phyloP scores from a whole-genome alignment of 2,113 vertebrate genomes.

The Forbesichthys papilliferus region DNA sequence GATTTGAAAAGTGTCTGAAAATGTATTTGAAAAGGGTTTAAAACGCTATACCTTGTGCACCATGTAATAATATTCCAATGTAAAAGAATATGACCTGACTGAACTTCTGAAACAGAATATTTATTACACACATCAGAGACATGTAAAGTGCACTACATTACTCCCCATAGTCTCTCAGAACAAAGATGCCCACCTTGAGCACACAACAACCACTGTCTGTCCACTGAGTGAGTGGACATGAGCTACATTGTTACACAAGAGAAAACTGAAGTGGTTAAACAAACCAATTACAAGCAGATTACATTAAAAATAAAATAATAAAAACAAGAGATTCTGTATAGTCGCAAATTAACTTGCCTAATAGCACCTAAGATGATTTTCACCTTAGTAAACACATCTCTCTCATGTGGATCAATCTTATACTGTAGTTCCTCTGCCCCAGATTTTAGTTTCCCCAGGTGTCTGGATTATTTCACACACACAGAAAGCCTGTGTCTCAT shows the following conservation, averaged over 20 bases:
- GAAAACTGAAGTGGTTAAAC: conserved; percentile 12
- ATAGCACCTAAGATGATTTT: not conserved
- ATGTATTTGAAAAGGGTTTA: not conserved
- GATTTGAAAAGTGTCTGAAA: not conserved
- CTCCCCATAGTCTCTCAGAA: not conserved
- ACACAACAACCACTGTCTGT: conserved; percentile 35
- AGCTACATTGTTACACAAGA: conserved; percentile 16
- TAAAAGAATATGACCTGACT: not conserved
- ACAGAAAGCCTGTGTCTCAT: not conserved
- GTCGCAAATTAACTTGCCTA: not conserved
- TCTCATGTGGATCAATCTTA: not conserved
- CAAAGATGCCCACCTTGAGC: conserved; percentile 10
- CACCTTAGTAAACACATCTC: not conserved
- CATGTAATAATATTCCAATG: not conserved
- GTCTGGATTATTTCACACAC: conserved; percentile 1
- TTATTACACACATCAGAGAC: conserved; percentile 58
- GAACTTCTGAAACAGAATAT: conserved; percentile 39
- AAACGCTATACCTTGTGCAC: not conserved
- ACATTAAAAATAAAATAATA: conserved; percentile 7
- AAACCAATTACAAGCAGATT: conserved; percentile 19
- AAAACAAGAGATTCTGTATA: conserved; percentile 36
- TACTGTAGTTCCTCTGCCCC: not conserved
- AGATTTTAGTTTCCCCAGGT: conserved; percentile 11
- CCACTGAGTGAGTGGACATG: conserved; percentile 19
- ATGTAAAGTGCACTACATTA: conserved; percentile 26